A percentile compares a stretch with the other conserved stretches of the same genome.
phyloP scores from a whole-genome alignment of 2,113 vertebrate genomes.

The Microtus oregoni region DNA sequence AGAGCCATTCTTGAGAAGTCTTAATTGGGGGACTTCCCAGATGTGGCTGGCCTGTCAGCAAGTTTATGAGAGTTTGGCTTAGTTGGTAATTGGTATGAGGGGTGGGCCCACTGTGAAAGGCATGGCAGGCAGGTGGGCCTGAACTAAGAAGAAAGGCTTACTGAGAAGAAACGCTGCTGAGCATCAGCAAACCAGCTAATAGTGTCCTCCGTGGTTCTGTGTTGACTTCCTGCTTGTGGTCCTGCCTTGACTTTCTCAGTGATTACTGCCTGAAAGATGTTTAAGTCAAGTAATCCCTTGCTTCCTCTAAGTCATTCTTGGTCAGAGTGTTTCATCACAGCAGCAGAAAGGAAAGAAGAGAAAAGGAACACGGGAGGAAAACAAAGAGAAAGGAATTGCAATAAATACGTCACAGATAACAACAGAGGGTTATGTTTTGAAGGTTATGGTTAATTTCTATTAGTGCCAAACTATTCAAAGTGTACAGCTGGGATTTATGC shows the following conservation, averaged over 20 bases:
- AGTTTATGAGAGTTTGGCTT: neutral
- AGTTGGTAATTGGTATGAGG: no score
- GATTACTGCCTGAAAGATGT: neutral
- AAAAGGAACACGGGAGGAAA: neutral
- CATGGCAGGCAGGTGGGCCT: no score
- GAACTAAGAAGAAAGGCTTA: neutral
- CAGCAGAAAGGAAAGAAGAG: neutral
- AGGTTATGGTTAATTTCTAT: neutral
- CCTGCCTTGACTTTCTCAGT: neutral
- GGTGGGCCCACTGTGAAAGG: no score
- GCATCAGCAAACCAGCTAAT: neutral
- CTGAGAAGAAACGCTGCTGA: neutral
- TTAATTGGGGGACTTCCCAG: no score
- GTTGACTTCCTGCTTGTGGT: neutral
- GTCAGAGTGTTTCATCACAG: no score
- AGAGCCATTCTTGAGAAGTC: neutral
- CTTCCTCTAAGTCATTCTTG: neutral
- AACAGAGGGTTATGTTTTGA: neutral
- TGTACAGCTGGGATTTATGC: neutral
- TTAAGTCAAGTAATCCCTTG: neutral
- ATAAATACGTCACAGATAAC: neutral
- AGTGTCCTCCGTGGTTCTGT: neutral
- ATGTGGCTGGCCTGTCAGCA: neutral
- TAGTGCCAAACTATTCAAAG: neutral
- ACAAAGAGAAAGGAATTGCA: neutral